Conservation (phyloP, 2,888 invertebrate genomes). For the Pterostichus madidus region DNA sequence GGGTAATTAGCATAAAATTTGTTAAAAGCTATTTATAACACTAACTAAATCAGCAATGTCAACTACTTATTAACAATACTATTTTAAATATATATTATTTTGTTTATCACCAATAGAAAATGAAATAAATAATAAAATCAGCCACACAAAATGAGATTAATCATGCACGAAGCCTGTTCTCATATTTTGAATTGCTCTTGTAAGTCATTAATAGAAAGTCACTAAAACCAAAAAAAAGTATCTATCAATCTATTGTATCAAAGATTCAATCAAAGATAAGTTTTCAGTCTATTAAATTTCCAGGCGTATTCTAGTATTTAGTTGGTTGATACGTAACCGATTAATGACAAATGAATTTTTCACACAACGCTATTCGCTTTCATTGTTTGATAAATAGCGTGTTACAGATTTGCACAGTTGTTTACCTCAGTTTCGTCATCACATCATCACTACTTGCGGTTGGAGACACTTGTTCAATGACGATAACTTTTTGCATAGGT, state of each 20-base stretch:
- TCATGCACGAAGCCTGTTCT: constrained; percentile 16
- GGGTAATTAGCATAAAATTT: no score
- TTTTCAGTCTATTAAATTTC: constrained; percentile 38
- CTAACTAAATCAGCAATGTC: no score
- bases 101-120: background rate
- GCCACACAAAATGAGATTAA: constrained; percentile 20
- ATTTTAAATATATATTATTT: no score
- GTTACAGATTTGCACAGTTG: constrained; percentile 44
- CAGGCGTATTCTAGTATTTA: constrained; percentile 3
- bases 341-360: constrained; percentile 30
- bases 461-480: background rate
- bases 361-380: constrained; percentile 22
- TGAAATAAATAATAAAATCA: background rate
- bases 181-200: constrained; percentile 21
- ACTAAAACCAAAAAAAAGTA: constrained; percentile 10
- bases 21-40: no score
- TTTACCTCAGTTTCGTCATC: constrained; percentile 25
- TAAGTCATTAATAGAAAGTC: constrained; percentile 46
- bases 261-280: constrained; percentile 48
- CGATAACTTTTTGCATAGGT: background rate
- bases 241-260: constrained; percentile 6
- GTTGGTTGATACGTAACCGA: constrained; percentile 21
- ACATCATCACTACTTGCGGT: constrained; percentile 12
- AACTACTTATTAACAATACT: no score
- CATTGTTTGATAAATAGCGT: constrained; percentile 37